These are phyloP conservation scores for Aphidoletes aphidimyza DNA, from an alignment of 2,888 invertebrate species.

Conservation along the genomic window DNA sequence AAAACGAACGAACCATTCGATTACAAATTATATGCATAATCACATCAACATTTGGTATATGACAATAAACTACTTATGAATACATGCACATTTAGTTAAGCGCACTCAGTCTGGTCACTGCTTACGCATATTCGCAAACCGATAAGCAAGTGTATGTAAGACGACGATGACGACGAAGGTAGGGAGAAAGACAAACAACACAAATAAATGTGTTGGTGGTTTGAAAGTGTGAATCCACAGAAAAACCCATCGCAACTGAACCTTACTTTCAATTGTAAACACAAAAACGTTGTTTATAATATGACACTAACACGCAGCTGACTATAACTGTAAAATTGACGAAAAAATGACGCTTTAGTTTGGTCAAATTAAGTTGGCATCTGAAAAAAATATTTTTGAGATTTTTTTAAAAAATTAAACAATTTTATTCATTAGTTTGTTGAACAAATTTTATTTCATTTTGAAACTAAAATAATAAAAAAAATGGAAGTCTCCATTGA, in stretches of 20 bases:
- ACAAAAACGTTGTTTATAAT: no score
- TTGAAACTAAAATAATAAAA: background rate
- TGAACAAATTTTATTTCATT: background rate
- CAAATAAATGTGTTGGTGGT: background rate
- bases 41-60: background rate
- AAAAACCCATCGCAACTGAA: background rate
- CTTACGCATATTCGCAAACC: background rate
- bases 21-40: constrained; percentile 12
- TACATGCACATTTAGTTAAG: background rate
- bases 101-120: no score
- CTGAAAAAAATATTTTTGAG: no score
- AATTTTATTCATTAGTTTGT: no score
- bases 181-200: background rate
- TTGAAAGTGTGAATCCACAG: background rate
- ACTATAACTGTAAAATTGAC: no score
- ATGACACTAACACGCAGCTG: no score
- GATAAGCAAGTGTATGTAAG: background rate
- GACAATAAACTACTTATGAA: background rate
- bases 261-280: background rate
- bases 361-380: no score
- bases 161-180: background rate
- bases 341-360: no score
- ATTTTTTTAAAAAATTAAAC: no score
- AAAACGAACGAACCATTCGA: background rate
- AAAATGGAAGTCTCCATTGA: background rate